These are phyloP conservation scores for Alviniconcha marisindica DNA, from an alignment of 1,140 invertebrate species.

Conservation along the genomic window DNA sequence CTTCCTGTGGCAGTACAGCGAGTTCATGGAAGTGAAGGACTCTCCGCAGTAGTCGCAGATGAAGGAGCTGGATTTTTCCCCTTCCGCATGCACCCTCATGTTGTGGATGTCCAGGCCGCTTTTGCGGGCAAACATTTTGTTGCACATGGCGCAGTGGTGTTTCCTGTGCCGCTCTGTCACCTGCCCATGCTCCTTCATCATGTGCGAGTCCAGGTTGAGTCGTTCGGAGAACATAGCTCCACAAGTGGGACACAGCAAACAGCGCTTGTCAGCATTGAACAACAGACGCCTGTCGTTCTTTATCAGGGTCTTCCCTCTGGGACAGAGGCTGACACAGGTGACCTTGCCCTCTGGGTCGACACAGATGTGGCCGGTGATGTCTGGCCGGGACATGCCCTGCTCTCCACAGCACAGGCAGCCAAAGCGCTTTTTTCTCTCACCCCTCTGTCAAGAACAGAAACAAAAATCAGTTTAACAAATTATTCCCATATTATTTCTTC, in stretches of 20 bases:
- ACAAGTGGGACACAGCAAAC: not conserved
- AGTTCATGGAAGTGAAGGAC: not conserved
- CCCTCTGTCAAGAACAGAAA: not conserved
- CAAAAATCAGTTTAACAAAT: no score
- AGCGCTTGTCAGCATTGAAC: not conserved
- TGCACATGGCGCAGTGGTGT: not conserved
- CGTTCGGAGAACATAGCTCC: not conserved
- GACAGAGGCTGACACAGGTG: not conserved
- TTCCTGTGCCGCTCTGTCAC: not conserved
- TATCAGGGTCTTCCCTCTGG: not conserved
- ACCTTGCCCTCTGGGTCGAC: not conserved
- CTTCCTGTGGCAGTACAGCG: conserved; percentile 8
- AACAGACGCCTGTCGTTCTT: not conserved
- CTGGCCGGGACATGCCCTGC: not conserved
- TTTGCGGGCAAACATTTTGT: not conserved
- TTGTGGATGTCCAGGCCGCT: not conserved
- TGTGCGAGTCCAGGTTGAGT: not conserved
- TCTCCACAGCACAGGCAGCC: not conserved
- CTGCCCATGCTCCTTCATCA: not conserved
- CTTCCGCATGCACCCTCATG: not conserved
- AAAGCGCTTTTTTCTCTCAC: not conserved
- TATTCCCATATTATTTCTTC: no score
- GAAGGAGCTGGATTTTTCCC: not conserved
- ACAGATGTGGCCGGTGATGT: not conserved
- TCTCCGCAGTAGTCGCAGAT: conserved; percentile 7